Conservation (phyloP, 2,113 vertebrate genomes). For the Ciconia stormi region DNA sequence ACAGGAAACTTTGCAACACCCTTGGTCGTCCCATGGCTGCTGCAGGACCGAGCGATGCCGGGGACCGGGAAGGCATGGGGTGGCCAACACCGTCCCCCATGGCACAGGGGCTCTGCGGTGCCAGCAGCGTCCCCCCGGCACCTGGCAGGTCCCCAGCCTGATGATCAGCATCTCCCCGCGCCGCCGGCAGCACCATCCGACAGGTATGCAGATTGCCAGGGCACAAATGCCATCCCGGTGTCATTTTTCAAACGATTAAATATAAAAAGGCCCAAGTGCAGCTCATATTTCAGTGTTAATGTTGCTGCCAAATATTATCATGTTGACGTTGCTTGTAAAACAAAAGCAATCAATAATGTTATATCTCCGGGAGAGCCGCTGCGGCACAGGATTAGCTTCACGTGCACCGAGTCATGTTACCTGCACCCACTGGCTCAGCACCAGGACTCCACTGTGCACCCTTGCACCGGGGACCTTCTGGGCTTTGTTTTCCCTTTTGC, state of each 20-base stretch:
- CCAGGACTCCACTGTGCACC: rapidly evolving
- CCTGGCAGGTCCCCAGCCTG: not conserved
- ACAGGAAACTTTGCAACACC: not conserved
- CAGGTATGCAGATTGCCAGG: not conserved
- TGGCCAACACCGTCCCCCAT: rapidly evolving
- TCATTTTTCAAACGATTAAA: constrained; percentile 45
- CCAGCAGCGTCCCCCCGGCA: not conserved
- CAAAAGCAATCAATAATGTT: not conserved
- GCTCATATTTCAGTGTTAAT: constrained; percentile 45
- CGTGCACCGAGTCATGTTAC: rapidly evolving
- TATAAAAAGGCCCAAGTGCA: not conserved
- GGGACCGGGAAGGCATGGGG: rapidly evolving
- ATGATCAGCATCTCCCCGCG: rapidly evolving
- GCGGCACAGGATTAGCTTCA: not conserved
- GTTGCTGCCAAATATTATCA: constrained; percentile 55
- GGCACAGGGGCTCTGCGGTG: rapidly evolving
- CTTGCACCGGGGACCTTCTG: not conserved
- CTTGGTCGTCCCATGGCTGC: rapidly evolving
- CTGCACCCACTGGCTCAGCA: not conserved
- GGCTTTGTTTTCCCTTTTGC: not conserved
- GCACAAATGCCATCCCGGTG: not conserved
- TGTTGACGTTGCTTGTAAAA: not conserved
- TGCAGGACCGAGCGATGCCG: rapidly evolving
- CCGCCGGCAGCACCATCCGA: not conserved
- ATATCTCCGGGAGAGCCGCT: not conserved